Evolutionary conservation across 2,797 vertebrate species (phyloP).

Genomic region (Macroramphosus scolopax): DNA sequence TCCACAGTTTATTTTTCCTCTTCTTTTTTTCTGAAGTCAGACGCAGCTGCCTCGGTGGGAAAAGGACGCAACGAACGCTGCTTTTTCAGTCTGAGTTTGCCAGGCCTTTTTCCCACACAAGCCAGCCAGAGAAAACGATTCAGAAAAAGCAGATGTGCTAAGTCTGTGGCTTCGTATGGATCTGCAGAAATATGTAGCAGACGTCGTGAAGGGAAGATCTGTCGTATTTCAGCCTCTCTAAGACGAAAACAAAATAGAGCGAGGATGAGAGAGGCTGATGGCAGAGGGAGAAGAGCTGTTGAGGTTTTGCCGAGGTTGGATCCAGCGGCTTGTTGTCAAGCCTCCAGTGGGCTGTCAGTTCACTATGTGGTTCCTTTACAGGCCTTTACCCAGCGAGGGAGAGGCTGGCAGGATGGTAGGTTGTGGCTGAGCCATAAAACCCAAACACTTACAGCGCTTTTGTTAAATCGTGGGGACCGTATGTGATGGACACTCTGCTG

Average conservation of each 20-base stretch:
- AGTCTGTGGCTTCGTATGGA: constrained; percentile 68
- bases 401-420: constrained; percentile 46
- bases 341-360: constrained; percentile 62
- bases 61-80: constrained; percentile 38
- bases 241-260: constrained; percentile 36
- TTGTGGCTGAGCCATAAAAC: constrained; percentile 45
- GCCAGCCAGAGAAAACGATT: constrained; percentile 38
- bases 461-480: constrained; percentile 39
- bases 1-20: constrained; percentile 39
- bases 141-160: constrained; percentile 64
- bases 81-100: constrained; percentile 58
- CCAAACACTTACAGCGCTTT: constrained; percentile 45
- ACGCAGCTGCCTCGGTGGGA: constrained; percentile 54
- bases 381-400: constrained; percentile 40
- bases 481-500: constrained; percentile 25
- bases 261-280: constrained; percentile 45
- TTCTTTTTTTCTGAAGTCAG: constrained; percentile 35
- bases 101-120: constrained; percentile 56
- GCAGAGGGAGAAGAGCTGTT: constrained; percentile 48
- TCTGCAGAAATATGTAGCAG: constrained; percentile 62
- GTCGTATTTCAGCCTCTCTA: constrained; percentile 61
- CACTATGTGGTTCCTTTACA: constrained; percentile 49
- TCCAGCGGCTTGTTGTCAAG: constrained; percentile 61
- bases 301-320: constrained; percentile 59
- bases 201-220: constrained; percentile 55